Conservation (phyloP, 2,113 vertebrate genomes). For the Tenebrosternarchus preto region DNA sequence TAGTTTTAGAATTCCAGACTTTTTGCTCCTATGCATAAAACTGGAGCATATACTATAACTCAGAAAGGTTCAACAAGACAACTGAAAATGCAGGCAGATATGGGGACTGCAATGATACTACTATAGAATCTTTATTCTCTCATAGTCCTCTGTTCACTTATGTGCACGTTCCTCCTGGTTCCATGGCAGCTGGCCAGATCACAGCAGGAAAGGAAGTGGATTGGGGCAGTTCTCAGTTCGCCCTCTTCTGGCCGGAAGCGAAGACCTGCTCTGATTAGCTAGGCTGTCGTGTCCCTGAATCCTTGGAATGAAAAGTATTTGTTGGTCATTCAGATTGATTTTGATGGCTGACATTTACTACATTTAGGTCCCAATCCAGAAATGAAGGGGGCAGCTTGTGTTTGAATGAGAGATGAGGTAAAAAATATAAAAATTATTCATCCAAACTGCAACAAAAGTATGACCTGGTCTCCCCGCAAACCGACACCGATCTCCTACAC, state of each 20-base stretch:
- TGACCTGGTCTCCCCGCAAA: not conserved
- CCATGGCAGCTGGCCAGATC: constrained; percentile 70
- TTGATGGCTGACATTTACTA: constrained; percentile 3
- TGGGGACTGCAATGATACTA: constrained; percentile 42
- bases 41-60: not conserved
- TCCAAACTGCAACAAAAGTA: not conserved
- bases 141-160: constrained; percentile 52
- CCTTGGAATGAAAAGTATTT: constrained; percentile 16
- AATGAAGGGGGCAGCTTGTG: constrained; percentile 16
- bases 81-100: constrained; percentile 23
- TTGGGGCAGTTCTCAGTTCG: constrained; percentile 67
- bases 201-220: constrained; percentile 75
- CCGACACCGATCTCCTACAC: not conserved
- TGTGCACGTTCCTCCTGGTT: constrained; percentile 60
- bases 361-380: constrained; percentile 29
- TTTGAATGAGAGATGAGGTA: constrained; percentile 6
- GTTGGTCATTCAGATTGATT: constrained; percentile 15
- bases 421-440: not conserved
- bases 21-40: not conserved
- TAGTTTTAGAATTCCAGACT: too few species aligned
- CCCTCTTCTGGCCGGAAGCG: constrained; percentile 76
- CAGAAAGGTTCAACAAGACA: not conserved
- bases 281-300: constrained; percentile 60
- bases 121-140: constrained; percentile 58
- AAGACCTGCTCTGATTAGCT: constrained; percentile 66